phyloP scores from a whole-genome alignment of 2,797 vertebrate species.

The Triplophysa yarkandensis region DNA sequence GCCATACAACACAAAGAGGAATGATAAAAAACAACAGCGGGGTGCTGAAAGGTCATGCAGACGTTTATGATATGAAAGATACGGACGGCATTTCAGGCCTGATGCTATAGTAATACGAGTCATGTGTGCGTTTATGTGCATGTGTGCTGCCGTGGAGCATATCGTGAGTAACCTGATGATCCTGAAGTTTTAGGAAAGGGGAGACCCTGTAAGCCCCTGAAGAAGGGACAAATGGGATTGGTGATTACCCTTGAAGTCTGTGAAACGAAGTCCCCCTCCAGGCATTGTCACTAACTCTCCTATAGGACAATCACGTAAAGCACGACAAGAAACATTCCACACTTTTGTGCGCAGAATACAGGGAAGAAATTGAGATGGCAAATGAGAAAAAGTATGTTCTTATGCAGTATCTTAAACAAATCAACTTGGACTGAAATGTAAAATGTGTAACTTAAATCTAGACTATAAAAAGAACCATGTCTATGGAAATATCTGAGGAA shows the following conservation, averaged over 20 bases:
- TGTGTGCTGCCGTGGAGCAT: constrained; percentile 30
- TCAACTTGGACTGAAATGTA: background rate
- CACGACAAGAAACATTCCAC: background rate
- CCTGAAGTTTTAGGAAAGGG: constrained; percentile 53
- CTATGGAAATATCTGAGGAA: too few species aligned
- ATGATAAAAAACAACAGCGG: constrained; percentile 22
- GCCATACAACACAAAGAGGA: constrained; percentile 30
- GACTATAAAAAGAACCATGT: background rate
- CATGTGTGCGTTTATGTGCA: constrained; percentile 42
- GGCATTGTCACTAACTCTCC: constrained; percentile 21
- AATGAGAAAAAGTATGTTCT: background rate
- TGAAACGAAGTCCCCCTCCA: constrained; percentile 41
- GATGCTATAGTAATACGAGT: constrained; percentile 49
- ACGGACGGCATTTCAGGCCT: constrained; percentile 41
- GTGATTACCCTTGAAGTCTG: constrained; percentile 52
- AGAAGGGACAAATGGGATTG: constrained; percentile 68
- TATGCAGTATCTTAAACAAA: background rate
- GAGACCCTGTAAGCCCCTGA: constrained; percentile 52
- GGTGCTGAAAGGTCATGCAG: constrained; percentile 33
- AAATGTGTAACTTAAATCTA: background rate
- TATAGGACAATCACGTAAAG: constrained; percentile 1
- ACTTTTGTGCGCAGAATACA: background rate
- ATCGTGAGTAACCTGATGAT: constrained; percentile 71
- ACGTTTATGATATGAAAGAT: constrained; percentile 33
- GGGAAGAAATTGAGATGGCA: background rate